Evolutionary conservation across 1,140 invertebrate species (phyloP), one percentile per base, ranked within the genome.

Genomic region (Alviniconcha marisindica): DNA sequence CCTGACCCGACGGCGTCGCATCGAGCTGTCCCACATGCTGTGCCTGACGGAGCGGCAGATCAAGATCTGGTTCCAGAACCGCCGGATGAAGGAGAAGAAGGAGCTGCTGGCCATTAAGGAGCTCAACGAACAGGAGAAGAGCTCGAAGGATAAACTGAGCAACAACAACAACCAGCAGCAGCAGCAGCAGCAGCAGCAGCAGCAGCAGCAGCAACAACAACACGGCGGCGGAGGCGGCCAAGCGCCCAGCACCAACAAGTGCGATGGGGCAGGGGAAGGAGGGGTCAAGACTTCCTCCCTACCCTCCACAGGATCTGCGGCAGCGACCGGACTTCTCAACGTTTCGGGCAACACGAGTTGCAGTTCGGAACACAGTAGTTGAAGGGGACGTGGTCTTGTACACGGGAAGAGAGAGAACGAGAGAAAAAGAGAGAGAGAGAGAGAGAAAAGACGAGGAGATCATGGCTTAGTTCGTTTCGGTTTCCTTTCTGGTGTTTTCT

Each of bases 41-140:
- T 99, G 98, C 94, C 95, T 99, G 88, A 99, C 98, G 89, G 98
- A 99, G 94, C 95, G 98, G 93, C 98, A 99, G 94, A 99, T 99
- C 92, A 99, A 99, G 95, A 99, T 99, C 93, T 99, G 98, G 98
- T 93, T 92, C 88, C 92, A 93, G 86, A 93, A 93, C 84, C 87
- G 92, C 60, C 85, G 92, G 83, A 93, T 93, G 92, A 93, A 93
- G 86, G 90, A 91, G 83, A 93, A 93, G 88, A 92, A 92, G 85
- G 92, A 93, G 88, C 78, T 91, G 24, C 97, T 98, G 93, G 98
- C 98, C 92, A 99, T 99, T 94, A 99, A 99, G 93, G 98, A 99
- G 94, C 94, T 99, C 88, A 99, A 99, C 94, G 97, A 99, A 92
- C 97, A 99, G 77, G 85, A 83, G 54, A 78, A 86, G 56, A 42